Conservation (phyloP, 2,113 vertebrate species). For the Bettongia penicillata region DNA sequence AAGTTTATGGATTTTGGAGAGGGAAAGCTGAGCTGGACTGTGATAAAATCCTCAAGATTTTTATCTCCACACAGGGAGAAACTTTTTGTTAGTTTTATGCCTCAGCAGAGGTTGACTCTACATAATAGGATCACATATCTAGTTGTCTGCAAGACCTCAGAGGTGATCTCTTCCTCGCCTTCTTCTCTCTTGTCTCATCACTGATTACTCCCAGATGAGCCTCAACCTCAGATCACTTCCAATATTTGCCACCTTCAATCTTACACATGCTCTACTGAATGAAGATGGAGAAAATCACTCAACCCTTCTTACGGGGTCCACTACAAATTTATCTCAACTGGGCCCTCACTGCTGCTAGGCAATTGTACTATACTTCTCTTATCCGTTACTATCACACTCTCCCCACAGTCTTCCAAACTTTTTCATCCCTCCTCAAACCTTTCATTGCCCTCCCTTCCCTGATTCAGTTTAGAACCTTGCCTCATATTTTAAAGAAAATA, state of each 20-base stretch:
- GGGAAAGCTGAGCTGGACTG: background rate
- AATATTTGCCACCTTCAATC: background rate
- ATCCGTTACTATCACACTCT: background rate
- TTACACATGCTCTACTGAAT: background rate
- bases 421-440: background rate
- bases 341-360: too few species aligned
- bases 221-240: background rate
- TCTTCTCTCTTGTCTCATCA: background rate
- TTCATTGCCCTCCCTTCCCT: background rate
- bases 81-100: background rate
- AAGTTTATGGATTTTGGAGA: background rate
- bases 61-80: background rate
- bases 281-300: background rate
- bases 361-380: background rate
- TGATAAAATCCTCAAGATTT: background rate
- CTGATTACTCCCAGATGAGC: background rate
- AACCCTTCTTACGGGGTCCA: background rate
- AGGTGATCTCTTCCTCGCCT: background rate
- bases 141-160: background rate
- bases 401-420: background rate
- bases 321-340: background rate
- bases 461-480: background rate
- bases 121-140: background rate
- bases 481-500: background rate
- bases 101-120: background rate